Evolutionary conservation across 1,140 invertebrate species (phyloP), one percentile per base, ranked within the genome.

Genomic region (Lineus longissimus): DNA sequence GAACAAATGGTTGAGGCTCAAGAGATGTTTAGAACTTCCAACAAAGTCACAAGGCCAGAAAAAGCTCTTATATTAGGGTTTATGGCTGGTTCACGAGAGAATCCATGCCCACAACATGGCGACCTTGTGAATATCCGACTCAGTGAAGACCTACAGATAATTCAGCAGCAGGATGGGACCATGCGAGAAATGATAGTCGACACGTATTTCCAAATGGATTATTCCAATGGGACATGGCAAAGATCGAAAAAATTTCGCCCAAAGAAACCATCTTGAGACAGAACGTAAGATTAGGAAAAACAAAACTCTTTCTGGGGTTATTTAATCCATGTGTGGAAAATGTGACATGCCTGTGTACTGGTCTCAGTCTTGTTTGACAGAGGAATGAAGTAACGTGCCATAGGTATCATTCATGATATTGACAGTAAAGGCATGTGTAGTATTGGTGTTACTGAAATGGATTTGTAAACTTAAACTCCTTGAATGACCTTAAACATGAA

Each of bases 11-110:
- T 94, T 72, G 93, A 96, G 82, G 95, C 95, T 1, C 94, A 97
- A 82, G 93, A 97, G 80, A 97, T 97, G 92, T 98, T 98, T 85
- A 86, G 90, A 62, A 95, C 91, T 69, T 94, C 94, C 30, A 97
- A 97, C 78, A 91, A 92, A 81, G 93, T 97, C 43, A 97, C 94
- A 0, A 83, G 95, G 69, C 94, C 94, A 1, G 95, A 98, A 73
- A 98, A 98, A 77, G 94, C 95, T 41, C 88, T 97, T 33, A 98
- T 98, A 75, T 86, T 98, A 25, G 94, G 95, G 65, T 98, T 98
- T 75, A 97, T 98, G 93, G 95, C 95, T 68, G 95, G 95, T 1
- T 92, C 92, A 6, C 87, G 93, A 93, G 93, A 94, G 73, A 96
- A 97, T 83, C 94, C 94, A 0, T 95, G 93, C 84, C 93, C 93